Evolutionary conservation across 1,140 invertebrate genomes (phyloP).

Genomic region (Oncopodura yosiiana): DNA sequence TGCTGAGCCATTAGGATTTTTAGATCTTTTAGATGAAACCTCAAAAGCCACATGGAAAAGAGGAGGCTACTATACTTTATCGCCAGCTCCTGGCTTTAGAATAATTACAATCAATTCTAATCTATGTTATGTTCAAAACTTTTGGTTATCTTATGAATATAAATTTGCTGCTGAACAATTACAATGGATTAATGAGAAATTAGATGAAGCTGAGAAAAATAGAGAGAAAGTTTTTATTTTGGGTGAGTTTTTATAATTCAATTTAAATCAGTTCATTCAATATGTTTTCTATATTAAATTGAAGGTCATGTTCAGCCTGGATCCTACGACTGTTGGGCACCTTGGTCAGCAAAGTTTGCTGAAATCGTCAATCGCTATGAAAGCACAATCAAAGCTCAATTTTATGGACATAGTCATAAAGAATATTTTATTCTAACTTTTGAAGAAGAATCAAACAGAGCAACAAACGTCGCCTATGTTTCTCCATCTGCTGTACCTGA

Average conservation of each 20-base stretch:
- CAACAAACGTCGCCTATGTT: conserved; percentile 6
- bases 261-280: no score
- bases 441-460: conserved; percentile 7
- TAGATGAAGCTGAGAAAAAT: conserved; percentile 48
- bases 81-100: conserved; percentile 43
- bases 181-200: conserved; percentile 49
- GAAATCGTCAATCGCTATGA: conserved; percentile 39
- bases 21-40: conserved; percentile 13
- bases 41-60: conserved; percentile 39
- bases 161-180: conserved; percentile 52
- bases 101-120: conserved; percentile 49
- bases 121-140: conserved; percentile 45
- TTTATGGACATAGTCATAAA: conserved; percentile 24
- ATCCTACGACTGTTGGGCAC: conserved; percentile 45
- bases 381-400: conserved; percentile 22
- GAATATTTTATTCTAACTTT: conserved; percentile 22
- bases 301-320: conserved; percentile 58
- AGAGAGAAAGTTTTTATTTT: conserved; percentile 53
- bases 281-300: no score
- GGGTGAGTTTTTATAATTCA: no score
- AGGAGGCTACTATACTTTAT: conserved; percentile 47
- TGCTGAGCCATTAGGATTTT: not conserved
- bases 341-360: conserved; percentile 40
- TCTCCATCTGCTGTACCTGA: conserved; percentile 4
- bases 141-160: conserved; percentile 53